Base-by-base conservation (phyloP, 2,797 vertebrate genomes). In the Nothura maculosa region DNA sequence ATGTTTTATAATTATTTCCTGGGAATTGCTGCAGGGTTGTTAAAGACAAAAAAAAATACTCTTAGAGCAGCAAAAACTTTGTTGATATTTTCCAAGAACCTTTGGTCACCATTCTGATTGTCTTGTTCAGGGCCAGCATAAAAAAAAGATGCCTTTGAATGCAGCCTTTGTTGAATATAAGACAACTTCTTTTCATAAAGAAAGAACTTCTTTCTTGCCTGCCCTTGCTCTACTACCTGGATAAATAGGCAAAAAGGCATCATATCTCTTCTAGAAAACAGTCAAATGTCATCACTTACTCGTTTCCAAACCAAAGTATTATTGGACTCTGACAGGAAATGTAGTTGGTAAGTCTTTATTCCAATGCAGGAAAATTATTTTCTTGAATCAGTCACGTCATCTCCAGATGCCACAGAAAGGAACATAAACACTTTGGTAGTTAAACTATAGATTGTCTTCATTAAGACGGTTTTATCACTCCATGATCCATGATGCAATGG, bases 71-170 rank as follows among this genome's bases (percentile, higher is more conserved):
- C 20, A 74, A 76, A 66, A 67, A 0, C 0, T 57, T 87, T 67
- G 8, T 3, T 74, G 36, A 2, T 21, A 89, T 91, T 90, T 84
- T 36, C 28, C 15, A 77, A 68, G 12, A 57, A 6, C 11, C 6
- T 7, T 17, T 63, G 50, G 11, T 68, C 21, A 61, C 43, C 21
- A 30, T 54, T 73, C 36, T 79, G 48, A 22, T 85, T 91, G 38
- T 22, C 24, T 58, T 69, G 8, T 78, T 90, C 27, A 77, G 14
- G 70, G 1, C 2, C 38, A 70, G 8, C 9, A 80, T 58, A 52
- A 38, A 79, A 79, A 79, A 87, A 86, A 68, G 15, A 15, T 67
- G 27, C 28, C 34, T 87, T 94, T 91, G 74, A 77, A 61, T 83
- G 25, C 25, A 25, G 10, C 47, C 52, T 90, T 24, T 48, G 18